A percentile compares a stretch with the other conserved stretches of the same genome.
These are phyloP conservation scores for Hyles lineata DNA, from an alignment of 2,888 invertebrate species.

Conservation along the genomic window DNA sequence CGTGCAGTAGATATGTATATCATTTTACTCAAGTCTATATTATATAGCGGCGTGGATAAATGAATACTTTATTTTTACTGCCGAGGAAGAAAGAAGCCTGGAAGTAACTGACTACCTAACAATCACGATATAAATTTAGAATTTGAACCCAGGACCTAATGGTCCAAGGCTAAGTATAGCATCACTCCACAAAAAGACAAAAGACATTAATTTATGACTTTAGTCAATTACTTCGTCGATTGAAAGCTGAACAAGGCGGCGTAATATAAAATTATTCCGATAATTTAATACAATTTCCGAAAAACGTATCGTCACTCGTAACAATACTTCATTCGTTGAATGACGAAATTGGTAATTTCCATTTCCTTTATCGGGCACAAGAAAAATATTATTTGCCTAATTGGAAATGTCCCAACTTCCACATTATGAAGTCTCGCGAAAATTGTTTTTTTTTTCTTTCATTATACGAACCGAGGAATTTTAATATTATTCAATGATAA, in stretches of 20 bases:
- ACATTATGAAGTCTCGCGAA: conserved; percentile 28
- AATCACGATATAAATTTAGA: too few species aligned
- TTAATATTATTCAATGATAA: conserved; percentile 33
- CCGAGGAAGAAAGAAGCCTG: too few species aligned
- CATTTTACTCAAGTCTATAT: too few species aligned
- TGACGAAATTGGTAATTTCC: conserved; percentile 23
- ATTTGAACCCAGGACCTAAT: too few species aligned
- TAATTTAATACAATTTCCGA: background rate
- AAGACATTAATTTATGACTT: too few species aligned
- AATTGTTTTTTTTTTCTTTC: conserved; percentile 32
- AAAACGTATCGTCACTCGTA: conserved; percentile 5
- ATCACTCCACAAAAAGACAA: too few species aligned
- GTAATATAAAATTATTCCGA: background rate
- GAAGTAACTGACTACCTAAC: too few species aligned
- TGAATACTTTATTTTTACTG: too few species aligned
- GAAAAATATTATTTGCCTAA: conserved; percentile 30
- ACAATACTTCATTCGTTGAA: conserved; percentile 16
- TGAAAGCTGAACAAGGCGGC: background rate
- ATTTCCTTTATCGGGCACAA: conserved; percentile 17
- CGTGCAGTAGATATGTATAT: too few species aligned
- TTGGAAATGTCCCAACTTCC: conserved; percentile 30
- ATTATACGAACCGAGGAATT: conserved; percentile 34
- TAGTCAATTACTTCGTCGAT: background rate
- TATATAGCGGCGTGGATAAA: too few species aligned
- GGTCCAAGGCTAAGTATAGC: too few species aligned